Percentiles rank a stretch among this genome's conserved stretches.
Evolutionary conservation across 2,797 vertebrate genomes (phyloP).

Genomic region (Coluber constrictor): DNA sequence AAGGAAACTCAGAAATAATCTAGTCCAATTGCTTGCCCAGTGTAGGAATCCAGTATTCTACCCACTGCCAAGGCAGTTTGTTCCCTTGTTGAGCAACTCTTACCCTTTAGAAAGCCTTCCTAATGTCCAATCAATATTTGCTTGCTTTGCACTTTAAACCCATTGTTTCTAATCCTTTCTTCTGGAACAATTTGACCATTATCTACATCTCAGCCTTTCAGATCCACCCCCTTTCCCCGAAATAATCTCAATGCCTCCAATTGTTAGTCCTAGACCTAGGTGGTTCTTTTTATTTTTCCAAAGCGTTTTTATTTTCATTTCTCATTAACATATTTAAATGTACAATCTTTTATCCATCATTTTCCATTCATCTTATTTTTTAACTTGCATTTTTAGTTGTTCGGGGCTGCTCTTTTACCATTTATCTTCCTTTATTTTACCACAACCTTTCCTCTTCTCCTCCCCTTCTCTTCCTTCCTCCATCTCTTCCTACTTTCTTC

Average conservation of each 20-base stretch:
- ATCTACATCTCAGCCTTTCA: not conserved
- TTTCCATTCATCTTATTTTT: no score
- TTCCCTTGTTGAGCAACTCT: not conserved
- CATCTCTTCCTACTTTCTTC: no score
- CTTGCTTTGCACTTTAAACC: not conserved
- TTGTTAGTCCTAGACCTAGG: not conserved
- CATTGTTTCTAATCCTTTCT: not conserved
- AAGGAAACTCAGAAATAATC: not conserved
- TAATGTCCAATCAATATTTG: not conserved
- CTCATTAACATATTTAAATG: no score
- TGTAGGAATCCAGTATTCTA: not conserved
- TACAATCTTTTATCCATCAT: no score
- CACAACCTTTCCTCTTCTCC: no score
- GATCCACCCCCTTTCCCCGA: not conserved
- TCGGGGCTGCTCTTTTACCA: no score
- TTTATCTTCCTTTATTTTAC: no score
- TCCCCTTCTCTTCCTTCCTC: no score
- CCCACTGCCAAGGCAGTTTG: not conserved
- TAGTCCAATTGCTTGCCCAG: not conserved
- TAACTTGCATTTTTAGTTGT: no score
- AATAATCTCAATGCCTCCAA: not conserved
- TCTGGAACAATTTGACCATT: not conserved
- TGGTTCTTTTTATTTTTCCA: no score
- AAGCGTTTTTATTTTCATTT: no score
- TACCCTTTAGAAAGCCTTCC: not conserved